Evolutionary conservation across 2,888 invertebrate genomes (phyloP).

Genomic region (Iphiclides podalirius): DNA sequence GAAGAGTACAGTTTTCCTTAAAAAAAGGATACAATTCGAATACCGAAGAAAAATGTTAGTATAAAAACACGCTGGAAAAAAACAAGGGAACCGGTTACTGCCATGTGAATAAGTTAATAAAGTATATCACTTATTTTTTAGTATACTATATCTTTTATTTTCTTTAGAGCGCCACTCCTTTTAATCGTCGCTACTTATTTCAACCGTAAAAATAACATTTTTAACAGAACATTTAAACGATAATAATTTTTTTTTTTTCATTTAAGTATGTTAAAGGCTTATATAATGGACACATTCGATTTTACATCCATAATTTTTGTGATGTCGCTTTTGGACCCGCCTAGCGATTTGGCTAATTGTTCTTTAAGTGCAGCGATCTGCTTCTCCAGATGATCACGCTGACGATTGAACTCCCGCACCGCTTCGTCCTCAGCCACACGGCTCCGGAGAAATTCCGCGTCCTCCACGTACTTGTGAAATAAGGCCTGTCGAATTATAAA

Average conservation of each 20-base stretch:
- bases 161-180: no score
- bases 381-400: conserved; percentile 89
- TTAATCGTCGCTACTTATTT: no score
- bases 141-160: no score
- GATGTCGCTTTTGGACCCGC: conserved; percentile 77
- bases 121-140: no score
- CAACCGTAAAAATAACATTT: no score
- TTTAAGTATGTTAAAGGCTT: no score
- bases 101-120: no score
- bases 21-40: conserved; percentile 20
- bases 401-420: conserved; percentile 87
- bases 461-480: conserved; percentile 86
- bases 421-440: conserved; percentile 86
- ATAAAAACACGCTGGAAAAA: no score
- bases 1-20: conserved; percentile 87
- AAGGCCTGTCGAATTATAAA: conserved; percentile 69
- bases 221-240: no score
- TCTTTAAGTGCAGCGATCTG: conserved; percentile 61
- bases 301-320: conserved; percentile 83
- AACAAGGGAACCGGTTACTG: no score
- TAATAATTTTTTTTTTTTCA: no score
- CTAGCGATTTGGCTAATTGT: conserved; percentile 57
- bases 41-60: neutral
- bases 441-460: conserved; percentile 83
- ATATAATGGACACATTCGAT: neutral